Base-by-base conservation (phyloP, 2,797 vertebrate species). In the Gymnothorax javanicus region DNA sequence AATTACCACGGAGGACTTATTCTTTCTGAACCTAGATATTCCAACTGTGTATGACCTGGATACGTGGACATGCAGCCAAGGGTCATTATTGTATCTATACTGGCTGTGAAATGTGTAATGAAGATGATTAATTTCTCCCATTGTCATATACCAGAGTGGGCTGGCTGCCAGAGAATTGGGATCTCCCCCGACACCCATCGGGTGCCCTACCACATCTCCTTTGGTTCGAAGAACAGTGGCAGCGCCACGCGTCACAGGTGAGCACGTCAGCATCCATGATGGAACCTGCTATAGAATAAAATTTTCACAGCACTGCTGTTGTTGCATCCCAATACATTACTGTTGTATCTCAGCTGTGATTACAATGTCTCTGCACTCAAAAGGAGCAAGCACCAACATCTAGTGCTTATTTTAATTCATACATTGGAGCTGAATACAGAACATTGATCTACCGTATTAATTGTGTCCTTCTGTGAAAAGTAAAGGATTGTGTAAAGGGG, bases 141-240 rank as follows among this genome's bases (percentile, higher is more conserved):
- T 43, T 50, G 15, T 4, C 91, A 81, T 73, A 88, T 87, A 93
- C 89, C 94, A 99, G 98, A 99, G 91, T 99, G 98, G 98, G 98
- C 98, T 0, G 98, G 98, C 64, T 99, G 98, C 91, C 98, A 99
- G 90, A 95, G 97, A 88, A 98, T 99, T 85, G 94, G 95, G 69
- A 99, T 99, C 90, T 97, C 97, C 71, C 98, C 98, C 0, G 97
- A 99, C 93, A 98, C 97, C 0, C 98, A 99, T 86, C 96, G 96
- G 0, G 98, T 98, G 87, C 98, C 97, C 82, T 99, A 98, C 92
- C 98, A 99, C 94, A 98, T 99, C 94, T 98, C 97, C 83, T 98
- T 98, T 82, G 98, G 97, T 58, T 94, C 98, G 8, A 96, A 97
- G 93, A 95, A 95, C 88, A 94, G 95, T 87, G 95, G 93, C 89